A percentile compares a stretch with the other conserved stretches of the same genome.
Evolutionary conservation across 2,113 vertebrate species (phyloP).

Genomic region (Setophaga coronata): DNA sequence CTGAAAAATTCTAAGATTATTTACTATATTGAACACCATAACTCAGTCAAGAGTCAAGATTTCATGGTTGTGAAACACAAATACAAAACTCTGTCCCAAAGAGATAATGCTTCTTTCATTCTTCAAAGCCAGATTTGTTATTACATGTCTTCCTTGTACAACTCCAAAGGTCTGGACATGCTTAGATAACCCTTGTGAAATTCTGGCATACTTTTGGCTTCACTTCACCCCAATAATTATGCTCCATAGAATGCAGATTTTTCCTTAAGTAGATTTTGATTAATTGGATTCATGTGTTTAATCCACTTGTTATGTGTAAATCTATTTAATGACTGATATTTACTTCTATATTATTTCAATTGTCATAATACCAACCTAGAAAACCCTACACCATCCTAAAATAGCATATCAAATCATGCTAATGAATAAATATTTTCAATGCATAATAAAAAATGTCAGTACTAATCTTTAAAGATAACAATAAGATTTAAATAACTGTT

Average conservation of each 20-base stretch:
- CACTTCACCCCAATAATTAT: neutral
- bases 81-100: neutral
- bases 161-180: neutral
- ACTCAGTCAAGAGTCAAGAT: neutral
- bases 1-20: neutral
- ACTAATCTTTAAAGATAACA: neutral
- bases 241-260: neutral
- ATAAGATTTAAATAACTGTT: neutral
- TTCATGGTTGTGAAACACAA: neutral
- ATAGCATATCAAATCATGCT: neutral
- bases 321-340: neutral
- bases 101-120: neutral
- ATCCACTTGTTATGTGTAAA: neutral
- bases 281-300: neutral
- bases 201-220: neutral
- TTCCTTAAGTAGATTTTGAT: neutral
- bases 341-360: neutral
- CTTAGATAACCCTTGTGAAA: neutral
- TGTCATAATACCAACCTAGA: neutral
- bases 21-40: neutral
- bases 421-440: neutral
- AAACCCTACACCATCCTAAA: neutral
- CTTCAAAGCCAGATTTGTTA: neutral
- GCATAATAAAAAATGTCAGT: neutral
- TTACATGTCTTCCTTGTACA: neutral